Evolutionary conservation across 2,888 invertebrate species (phyloP).

Genomic region (Nymphalis polychloros): DNA sequence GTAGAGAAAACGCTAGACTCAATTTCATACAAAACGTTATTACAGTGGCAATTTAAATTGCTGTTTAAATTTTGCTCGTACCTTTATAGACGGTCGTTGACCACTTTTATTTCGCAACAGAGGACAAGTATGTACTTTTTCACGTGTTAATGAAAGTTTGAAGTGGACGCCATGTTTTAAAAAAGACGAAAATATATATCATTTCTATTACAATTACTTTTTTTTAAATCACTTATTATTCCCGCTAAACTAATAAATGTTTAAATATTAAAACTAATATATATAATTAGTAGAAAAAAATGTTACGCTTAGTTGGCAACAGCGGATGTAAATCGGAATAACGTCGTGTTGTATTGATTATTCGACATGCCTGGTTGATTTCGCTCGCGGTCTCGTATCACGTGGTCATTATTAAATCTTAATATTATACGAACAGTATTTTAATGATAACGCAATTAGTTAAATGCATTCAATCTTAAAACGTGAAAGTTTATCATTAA

Average conservation of each 20-base stretch:
- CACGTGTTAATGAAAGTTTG: constrained; percentile 16
- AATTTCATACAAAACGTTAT: constrained; percentile 37
- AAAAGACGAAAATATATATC: too few relatives aligned
- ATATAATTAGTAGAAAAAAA: constrained; percentile 29
- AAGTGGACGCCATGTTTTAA: constrained; percentile 2
- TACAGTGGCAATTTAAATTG: constrained; percentile 36
- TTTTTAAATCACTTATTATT: neutral
- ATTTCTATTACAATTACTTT: too few relatives aligned
- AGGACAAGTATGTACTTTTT: constrained; percentile 14
- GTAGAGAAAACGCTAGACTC: constrained; percentile 61
- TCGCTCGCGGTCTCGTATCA: constrained; percentile 31
- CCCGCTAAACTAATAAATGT: neutral
- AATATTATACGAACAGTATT: constrained; percentile 30
- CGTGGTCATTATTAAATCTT: constrained; percentile 37
- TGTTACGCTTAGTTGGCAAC: constrained; percentile 36
- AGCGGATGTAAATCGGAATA: constrained; percentile 42
- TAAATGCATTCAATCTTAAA: constrained; percentile 7
- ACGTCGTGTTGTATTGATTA: constrained; percentile 41
- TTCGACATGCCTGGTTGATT: constrained; percentile 39
- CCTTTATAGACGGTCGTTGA: constrained; percentile 23
- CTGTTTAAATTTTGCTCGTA: constrained; percentile 33
- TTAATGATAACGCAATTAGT: constrained; percentile 25
- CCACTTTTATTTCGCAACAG: constrained; percentile 25
- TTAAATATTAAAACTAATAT: constrained; percentile 3
- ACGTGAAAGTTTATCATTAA: constrained; percentile 5